phyloP scores from a whole-genome alignment of 2,888 invertebrate species.

The Drosophila monieri region DNA sequence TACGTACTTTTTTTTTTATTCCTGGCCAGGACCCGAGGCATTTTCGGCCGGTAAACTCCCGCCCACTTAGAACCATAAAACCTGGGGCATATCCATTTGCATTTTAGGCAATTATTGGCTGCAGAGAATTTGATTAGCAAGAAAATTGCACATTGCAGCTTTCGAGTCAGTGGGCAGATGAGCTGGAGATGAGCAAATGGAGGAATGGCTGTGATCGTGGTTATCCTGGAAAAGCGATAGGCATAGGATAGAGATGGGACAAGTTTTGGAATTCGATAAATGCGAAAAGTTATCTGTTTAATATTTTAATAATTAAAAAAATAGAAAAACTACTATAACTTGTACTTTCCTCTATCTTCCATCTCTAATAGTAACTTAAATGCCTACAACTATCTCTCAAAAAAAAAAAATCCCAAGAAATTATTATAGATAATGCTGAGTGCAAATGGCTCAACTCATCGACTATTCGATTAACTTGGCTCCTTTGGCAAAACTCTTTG shows the following conservation, averaged over 20 bases:
- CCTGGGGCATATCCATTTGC: slow-evolving; percentile 65
- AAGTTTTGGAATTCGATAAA: no score
- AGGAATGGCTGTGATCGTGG: neutral
- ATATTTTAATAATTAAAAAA: no score
- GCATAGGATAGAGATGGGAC: no score
- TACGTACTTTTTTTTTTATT: neutral
- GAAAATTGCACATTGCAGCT: slow-evolving; percentile 39
- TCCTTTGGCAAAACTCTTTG: slow-evolving; percentile 9
- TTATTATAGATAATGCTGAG: slow-evolving; percentile 30
- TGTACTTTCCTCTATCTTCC: no score
- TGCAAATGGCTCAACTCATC: slow-evolving; percentile 53
- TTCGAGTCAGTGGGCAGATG: neutral
- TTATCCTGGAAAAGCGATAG: neutral
- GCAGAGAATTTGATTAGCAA: slow-evolving; percentile 71
- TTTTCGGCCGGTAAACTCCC: slow-evolving; percentile 29
- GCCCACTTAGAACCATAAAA: slow-evolving; percentile 4
- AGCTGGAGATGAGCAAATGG: slow-evolving; percentile 19
- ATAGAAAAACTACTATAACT: no score
- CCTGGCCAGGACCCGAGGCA: slow-evolving; percentile 23
- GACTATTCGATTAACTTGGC: slow-evolving; percentile 60
- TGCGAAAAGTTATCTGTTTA: no score
- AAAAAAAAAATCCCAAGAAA: slow-evolving; percentile 9
- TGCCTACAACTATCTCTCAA: neutral
- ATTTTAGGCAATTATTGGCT: slow-evolving; percentile 76
- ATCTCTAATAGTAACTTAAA: slow-evolving; percentile 7